Evolutionary conservation across 2,797 vertebrate species (phyloP), one percentile per base, ranked within the genome.

Genomic region (Helarctos malayanus): DNA sequence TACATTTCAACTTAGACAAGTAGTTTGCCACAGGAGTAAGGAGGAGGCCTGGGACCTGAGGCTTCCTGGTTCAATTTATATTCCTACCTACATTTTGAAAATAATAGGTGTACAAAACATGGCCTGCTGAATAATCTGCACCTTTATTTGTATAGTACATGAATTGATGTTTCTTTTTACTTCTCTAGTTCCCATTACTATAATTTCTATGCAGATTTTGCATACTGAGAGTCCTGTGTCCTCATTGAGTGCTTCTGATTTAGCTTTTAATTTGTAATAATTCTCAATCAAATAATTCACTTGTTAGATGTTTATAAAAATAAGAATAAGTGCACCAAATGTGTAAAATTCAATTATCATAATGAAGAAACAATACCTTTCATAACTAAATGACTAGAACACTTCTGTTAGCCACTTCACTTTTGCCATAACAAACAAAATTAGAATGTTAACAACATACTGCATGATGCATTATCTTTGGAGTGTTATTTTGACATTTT

Each of bases 181-280:
- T 63, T 89, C 27, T 68, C 14, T 41, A 21, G 25, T 75, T 85
- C 25, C 23, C 73, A 3, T 80, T 32, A 35, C 13, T 57, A 65
- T 2, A 45, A 35, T 95, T 89, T 93, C 63, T 73, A 3, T 25
- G 49, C 57, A 11, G 61, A 73, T 79, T 71, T 76, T 49, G 38
- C 25, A 79, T 71, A 25, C 2, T 21, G 38, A 88, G 57, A 65
- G 21, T 56, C 47, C 19, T 85, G 1, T 35, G 23, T 65, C 21
- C 32, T 59, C 65, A 49, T 41, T 61, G 23, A 94, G 35, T 82
- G 11, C 4, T 91, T 94, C 29, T 45, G 52, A 91, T 52, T 83
- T 27, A 85, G 4, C 38, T 95, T 83, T 56, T 65, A 87, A 83
- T 65, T 93, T 91, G 47, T 23, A 83, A n/a, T n/a, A 78, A 86